phyloP scores from a whole-genome alignment of 2,113 vertebrate genomes.

The Phylloscopus trochiloides region DNA sequence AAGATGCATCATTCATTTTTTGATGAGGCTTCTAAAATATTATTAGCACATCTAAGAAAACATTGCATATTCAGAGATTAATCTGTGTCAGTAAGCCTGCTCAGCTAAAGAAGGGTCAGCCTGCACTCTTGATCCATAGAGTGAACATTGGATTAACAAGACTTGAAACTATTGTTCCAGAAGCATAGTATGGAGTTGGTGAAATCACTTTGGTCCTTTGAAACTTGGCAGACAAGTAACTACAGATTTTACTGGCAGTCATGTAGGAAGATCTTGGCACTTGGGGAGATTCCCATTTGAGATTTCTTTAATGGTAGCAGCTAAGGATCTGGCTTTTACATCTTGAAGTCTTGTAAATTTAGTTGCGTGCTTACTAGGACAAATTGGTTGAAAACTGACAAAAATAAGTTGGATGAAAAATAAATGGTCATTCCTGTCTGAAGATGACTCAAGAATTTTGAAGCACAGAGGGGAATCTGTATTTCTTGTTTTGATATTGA shows the following conservation, averaged over 20 bases:
- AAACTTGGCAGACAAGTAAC: neutral
- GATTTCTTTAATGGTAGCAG: neutral
- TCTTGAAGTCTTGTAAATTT: neutral
- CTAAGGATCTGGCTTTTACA: neutral
- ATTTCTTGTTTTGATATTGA: neutral
- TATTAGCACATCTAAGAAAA: neutral
- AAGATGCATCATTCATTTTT: neutral
- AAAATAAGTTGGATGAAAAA: neutral
- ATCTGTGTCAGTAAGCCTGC: neutral
- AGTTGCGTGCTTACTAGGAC: neutral
- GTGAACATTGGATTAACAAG: neutral
- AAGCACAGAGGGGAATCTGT: neutral
- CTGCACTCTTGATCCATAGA: neutral
- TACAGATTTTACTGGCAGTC: neutral
- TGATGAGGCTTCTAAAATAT: neutral
- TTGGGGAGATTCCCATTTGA: neutral
- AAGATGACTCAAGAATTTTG: neutral
- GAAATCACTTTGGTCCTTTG: neutral
- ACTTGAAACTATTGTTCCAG: neutral
- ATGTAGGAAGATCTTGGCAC: neutral
- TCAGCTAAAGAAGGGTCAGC: neutral
- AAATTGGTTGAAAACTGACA: neutral
- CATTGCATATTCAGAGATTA: neutral
- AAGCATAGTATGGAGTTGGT: neutral
- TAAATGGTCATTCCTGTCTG: neutral